These are phyloP conservation scores for Dasysyrphus tricinctus DNA, from an alignment of 2,888 invertebrate genomes.

Conservation along the genomic window DNA sequence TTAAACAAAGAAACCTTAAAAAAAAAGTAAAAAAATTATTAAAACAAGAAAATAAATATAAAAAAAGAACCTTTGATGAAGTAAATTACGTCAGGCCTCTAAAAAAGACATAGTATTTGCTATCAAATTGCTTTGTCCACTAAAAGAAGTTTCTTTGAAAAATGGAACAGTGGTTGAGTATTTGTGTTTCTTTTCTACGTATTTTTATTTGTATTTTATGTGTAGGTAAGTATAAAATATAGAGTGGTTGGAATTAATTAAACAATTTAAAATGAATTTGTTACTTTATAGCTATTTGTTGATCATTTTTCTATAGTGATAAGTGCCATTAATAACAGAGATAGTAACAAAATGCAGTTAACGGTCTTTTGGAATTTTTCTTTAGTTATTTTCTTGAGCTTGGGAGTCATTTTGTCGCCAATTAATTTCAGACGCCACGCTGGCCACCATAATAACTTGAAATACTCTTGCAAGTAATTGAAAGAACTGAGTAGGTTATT, in stretches of 20 bases:
- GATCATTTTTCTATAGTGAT: background rate
- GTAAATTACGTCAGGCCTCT: conserved; percentile 27
- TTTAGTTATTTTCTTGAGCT: no score
- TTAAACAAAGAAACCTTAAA: conserved; percentile 25
- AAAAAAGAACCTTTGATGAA: conserved; percentile 27
- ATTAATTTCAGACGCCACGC: no score
- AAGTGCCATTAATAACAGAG: background rate
- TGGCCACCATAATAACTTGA: no score
- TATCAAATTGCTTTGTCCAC: conserved; percentile 33
- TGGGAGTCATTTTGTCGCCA: conserved; percentile 11
- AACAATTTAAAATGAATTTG: background rate
- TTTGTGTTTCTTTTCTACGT: conserved; percentile 4
- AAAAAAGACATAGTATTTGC: conserved; percentile 8
- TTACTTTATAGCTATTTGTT: conserved; percentile 1
- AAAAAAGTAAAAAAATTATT: background rate
- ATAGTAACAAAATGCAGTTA: background rate
- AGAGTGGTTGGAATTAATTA: background rate
- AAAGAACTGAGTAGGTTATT: no score
- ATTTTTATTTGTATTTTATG: background rate
- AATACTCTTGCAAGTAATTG: no score
- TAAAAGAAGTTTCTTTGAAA: background rate
- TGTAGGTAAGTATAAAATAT: background rate
- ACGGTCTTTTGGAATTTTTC: background rate
- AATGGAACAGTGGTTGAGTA: conserved; percentile 21
- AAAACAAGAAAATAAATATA: background rate